Evolutionary conservation across 2,113 vertebrate species (phyloP).

Genomic region (Pterocles burchelli): DNA sequence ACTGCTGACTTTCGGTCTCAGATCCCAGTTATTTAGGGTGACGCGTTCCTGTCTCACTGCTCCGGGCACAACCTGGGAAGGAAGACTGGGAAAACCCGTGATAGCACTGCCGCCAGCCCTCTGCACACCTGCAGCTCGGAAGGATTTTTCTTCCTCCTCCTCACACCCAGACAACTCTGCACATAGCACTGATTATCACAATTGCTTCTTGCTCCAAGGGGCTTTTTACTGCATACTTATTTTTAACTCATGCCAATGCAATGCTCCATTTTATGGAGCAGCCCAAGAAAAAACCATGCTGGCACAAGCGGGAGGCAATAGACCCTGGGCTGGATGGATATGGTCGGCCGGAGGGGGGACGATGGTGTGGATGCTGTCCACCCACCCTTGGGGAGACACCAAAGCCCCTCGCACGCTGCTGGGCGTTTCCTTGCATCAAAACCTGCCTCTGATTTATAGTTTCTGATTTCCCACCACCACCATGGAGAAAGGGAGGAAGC

Average conservation of each 20-base stretch:
- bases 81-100: neutral
- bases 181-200: neutral
- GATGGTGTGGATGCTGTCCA: neutral
- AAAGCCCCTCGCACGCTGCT: neutral
- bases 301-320: neutral
- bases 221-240: neutral
- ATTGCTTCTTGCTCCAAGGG: neutral
- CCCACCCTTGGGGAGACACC: fast-evolving
- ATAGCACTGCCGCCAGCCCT: fast-evolving
- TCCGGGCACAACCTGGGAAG: neutral
- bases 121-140: neutral
- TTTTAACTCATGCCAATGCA: neutral
- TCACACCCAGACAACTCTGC: neutral
- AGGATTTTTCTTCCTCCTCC: fast-evolving
- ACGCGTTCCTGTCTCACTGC: fast-evolving
- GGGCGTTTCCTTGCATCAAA: neutral
- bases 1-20: neutral
- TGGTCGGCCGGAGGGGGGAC: neutral
- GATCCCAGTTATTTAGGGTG: neutral
- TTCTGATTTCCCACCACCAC: neutral
- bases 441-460: neutral
- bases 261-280: neutral
- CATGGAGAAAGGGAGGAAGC: neutral
- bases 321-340: neutral
- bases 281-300: neutral